Conservation (phyloP, 2,113 vertebrate genomes). For the Crotophaga sulcirostris region DNA sequence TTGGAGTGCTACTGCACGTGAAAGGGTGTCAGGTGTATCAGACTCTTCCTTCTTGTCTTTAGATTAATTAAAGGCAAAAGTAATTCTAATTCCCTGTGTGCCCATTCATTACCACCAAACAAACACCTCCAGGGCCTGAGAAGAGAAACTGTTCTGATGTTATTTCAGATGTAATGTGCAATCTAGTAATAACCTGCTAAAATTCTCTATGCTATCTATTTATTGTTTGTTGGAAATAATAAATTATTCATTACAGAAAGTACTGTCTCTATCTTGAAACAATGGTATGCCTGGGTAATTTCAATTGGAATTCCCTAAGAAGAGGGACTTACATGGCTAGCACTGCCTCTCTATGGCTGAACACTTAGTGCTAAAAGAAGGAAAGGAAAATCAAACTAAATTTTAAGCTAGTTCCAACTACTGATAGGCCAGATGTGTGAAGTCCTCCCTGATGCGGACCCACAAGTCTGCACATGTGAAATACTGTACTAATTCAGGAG, state of each 20-base stretch:
- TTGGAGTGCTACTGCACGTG: background rate
- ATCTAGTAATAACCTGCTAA: background rate
- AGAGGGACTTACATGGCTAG: background rate
- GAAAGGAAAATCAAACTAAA: background rate
- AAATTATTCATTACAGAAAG: background rate
- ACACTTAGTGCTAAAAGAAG: background rate
- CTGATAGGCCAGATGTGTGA: background rate
- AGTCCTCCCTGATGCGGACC: background rate
- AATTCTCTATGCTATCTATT: background rate
- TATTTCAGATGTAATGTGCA: background rate
- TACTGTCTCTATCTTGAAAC: background rate
- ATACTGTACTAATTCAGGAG: background rate
- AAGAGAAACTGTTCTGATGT: background rate
- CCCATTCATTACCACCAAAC: background rate
- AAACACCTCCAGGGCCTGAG: accelerated
- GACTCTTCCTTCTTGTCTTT: background rate
- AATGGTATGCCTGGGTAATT: background rate
- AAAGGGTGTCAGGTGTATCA: background rate
- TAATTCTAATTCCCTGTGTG: background rate
- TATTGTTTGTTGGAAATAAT: background rate
- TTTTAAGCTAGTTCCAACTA: background rate
- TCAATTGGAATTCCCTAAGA: background rate
- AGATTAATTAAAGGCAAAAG: background rate
- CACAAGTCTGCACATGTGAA: accelerated
- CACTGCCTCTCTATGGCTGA: background rate